Evolutionary conservation across 2,888 invertebrate species (phyloP), one percentile per base, ranked within the genome.

Genomic region (Bhutanitis thaidina): DNA sequence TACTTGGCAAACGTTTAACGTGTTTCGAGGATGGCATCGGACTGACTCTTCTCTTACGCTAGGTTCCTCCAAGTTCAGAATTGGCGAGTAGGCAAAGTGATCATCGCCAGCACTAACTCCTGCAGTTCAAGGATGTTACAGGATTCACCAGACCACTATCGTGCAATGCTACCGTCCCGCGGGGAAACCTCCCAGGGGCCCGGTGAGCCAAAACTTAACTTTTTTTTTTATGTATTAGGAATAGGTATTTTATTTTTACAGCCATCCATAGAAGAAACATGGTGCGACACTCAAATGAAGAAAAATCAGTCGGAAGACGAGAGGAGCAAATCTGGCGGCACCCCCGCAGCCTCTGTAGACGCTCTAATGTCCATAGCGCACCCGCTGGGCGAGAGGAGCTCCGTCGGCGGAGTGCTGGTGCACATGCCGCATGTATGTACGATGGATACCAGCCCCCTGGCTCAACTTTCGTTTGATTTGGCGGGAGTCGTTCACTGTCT

Each of bases 351-450:
- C 72, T 67, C 35, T 75, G 83, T 61, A 74, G 74, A 14, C 61
- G 81, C 45, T 5, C 53, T 57, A 15, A 63, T 81, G 67, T 67
- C 78, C n/a, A 64, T 77, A 30, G 92, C 92, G 0, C 76, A 72
- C 53, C 64, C 71, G 35, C 60, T 68, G 25, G 55, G 93, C 43
- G 95, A 95, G 77, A 92, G 92, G 55, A 93, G 93, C 83, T 94
- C 93, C 25, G 94, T 96, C 52, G 95, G 96, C 59, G 96, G 96
- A 49, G 96, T 96, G 58, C 91, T 97, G 69, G 96, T 96, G 62
- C 96, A 96, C 77, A 96, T 97, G 96, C 96, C 96, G 61, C 96
- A 96, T 91, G 96, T 96, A 90, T 91, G 94, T 93, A 72, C 64
- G 2, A 16, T n/a, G 16, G 29, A 3, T 9, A 13, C 32, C 30